Evolutionary conservation across 2,113 vertebrate species (phyloP).

Genomic region (Xyrauchen texanus): DNA sequence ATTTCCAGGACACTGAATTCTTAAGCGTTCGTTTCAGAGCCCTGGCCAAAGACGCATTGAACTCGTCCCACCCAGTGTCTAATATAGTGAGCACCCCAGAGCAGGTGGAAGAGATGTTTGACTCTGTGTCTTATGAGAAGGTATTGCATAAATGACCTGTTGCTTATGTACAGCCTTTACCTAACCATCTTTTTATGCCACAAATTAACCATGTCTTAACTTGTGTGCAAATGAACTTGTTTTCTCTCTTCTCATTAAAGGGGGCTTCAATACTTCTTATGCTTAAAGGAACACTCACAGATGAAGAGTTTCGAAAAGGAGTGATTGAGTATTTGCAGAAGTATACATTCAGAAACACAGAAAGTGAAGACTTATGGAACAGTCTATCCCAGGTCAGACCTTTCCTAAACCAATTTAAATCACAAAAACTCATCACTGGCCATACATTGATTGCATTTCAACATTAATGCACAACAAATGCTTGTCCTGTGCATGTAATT

Average conservation of each 20-base stretch:
- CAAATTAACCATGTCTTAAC: too few relatives aligned
- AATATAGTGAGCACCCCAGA: slow-evolving; percentile 81
- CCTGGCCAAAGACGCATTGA: slow-evolving; percentile 86
- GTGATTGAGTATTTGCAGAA: slow-evolving; percentile 81
- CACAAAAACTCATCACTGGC: too few relatives aligned
- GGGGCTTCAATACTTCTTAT: slow-evolving; percentile 92
- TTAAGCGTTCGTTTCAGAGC: slow-evolving; percentile 82
- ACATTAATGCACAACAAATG: too few relatives aligned
- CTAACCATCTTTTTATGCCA: too few relatives aligned
- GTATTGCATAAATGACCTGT: slow-evolving; percentile 63
- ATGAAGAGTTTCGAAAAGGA: slow-evolving; percentile 83
- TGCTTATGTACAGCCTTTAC: too few relatives aligned
- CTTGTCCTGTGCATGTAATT: too few relatives aligned
- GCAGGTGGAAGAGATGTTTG: slow-evolving; percentile 96
- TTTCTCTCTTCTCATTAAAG: slow-evolving; percentile 57
- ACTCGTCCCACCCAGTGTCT: slow-evolving; percentile 88
- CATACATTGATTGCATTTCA: too few relatives aligned
- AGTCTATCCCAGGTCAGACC: slow-evolving; percentile 83
- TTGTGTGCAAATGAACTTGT: background rate
- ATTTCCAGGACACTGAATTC: slow-evolving; percentile 84
- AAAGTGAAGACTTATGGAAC: slow-evolving; percentile 87
- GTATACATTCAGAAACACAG: slow-evolving; percentile 78
- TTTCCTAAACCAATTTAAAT: background rate
- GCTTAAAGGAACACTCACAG: slow-evolving; percentile 82
- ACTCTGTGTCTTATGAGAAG: slow-evolving; percentile 93